Evolutionary conservation across 2,113 vertebrate species (phyloP), one percentile per base, ranked within the genome.

Genomic region (Oceanodroma tethys): DNA sequence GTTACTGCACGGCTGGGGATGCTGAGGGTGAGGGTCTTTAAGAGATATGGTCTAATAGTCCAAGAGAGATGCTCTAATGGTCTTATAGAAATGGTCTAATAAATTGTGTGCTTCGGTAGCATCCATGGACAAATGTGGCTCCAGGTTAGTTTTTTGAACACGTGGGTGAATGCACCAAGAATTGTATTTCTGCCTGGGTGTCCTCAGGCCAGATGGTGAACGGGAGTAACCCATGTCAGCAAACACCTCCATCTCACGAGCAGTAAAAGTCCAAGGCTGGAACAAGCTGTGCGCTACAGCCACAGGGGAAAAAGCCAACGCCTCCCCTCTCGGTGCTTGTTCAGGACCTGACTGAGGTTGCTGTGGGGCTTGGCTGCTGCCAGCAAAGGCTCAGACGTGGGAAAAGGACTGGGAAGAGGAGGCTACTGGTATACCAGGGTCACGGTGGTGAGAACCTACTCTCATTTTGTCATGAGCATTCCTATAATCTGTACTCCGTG

Each of bases 1-100:
- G 12, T 22, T 17, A 26, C 25, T 20, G 56, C 26, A 9, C 4
- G 13, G 38, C 42, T 53, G 68, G 11, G 32, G 26, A 10, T 53
- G 42, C 47, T 56, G 56, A 60, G 16, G 30, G 19, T 36, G 21
- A 6, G 16, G 32, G 8, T 82, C 34, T 32, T 25, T 10, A 16
- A 60, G 48, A 48, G 22, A 5, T 2, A 6, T 0, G 0, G 26
- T 14, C 32, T 12, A 26, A 7, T 0, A 6, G 42, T 12, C 19
- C 3, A 18, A 36, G 34, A 42, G 53, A 58, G 58, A 6, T 0
- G 0, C 19, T 11, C 32, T 12, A 15, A 7, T 0, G 6, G 36
- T 12, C 16, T 4, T 18, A 40, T 18, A 36, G 55, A 59, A 59
- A 36, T 8, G n/a, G 30, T 23, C 40, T 5, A 5, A 36, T 10